These are phyloP conservation scores for Myxocyprinus asiaticus DNA, from an alignment of 2,113 vertebrate species.

Conservation along the genomic window DNA sequence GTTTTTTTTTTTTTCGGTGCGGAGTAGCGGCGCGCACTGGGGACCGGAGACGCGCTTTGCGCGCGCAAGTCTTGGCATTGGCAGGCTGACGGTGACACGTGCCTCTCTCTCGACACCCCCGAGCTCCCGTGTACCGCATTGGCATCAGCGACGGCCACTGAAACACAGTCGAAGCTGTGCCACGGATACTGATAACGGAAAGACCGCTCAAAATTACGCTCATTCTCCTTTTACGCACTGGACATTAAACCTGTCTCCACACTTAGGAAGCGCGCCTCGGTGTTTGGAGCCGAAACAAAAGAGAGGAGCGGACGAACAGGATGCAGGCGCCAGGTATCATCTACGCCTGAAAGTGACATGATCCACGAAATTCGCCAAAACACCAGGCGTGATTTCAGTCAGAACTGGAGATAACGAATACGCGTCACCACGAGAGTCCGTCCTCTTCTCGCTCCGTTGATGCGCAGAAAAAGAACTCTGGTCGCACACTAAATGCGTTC, in stretches of 20 bases:
- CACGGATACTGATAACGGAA: slow-evolving; percentile 42
- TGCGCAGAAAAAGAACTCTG: slow-evolving; percentile 60
- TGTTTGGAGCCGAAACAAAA: slow-evolving; percentile 13
- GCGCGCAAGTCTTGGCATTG: slow-evolving; percentile 75
- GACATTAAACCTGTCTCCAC: slow-evolving; percentile 52
- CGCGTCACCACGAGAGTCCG: slow-evolving; percentile 57
- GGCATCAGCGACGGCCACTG: slow-evolving; percentile 76
- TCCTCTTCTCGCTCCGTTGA: slow-evolving; percentile 56
- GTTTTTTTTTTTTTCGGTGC: slow-evolving; percentile 59
- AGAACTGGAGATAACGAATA: slow-evolving; percentile 85
- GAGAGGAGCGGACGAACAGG: slow-evolving; percentile 57
- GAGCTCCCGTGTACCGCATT: slow-evolving; percentile 81
- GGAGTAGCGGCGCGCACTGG: slow-evolving; percentile 72
- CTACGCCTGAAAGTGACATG: slow-evolving; percentile 86
- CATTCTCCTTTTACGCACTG: slow-evolving; percentile 35
- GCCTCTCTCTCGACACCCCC: slow-evolving; percentile 73
- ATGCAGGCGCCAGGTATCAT: slow-evolving; percentile 71
- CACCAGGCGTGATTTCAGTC: slow-evolving; percentile 66
- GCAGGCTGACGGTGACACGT: slow-evolving; percentile 81
- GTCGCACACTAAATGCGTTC: slow-evolving; percentile 55
- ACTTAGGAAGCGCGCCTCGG: slow-evolving; percentile 34
- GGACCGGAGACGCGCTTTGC: slow-evolving; percentile 78
- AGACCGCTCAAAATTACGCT: slow-evolving; percentile 4
- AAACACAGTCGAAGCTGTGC: slow-evolving; percentile 67
- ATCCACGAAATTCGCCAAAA: slow-evolving; percentile 73